Base-by-base conservation (phyloP, 1,140 invertebrate species). In the Micrasema longulum region DNA sequence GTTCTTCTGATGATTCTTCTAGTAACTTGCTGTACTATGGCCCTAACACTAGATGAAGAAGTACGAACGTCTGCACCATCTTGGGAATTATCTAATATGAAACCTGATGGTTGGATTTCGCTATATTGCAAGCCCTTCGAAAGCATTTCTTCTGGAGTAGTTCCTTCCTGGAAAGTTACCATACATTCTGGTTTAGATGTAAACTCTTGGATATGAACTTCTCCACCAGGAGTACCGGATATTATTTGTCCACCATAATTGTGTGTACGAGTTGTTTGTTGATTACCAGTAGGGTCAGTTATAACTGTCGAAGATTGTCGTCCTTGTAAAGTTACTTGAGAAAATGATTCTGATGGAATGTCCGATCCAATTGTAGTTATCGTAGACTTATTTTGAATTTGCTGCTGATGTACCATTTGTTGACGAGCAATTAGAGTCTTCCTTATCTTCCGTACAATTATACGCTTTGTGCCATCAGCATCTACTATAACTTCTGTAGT, bases 1-100 rank as follows among this genome's bases (percentile, higher is more conserved):
- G 88, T 92, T 79, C 89, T 93, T 74, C 91, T 88, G 48, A 93
- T 91, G 26, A 93, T 88, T 81, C 89, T 88, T 75, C 90, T 89
- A 0, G 90, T 93, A 4, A 94, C 91, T 84, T 94, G 91, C 76
- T 94, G 91, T 6, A 93, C 91, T 7, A 93, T 89, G 14, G 92
- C 90, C 23, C 89, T 88, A 0, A 94, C 88, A 75, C 87, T 91
- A 9, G 91, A 90, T n/a, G 80, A 84, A 35, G 81, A 86, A 57
- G 83, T 87, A 70, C 81, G 74, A 71, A 84, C 78, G 78, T 84
- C 75, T 66, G 81, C 68, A 76, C 77, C 66, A 12, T 78, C 64
- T 41, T 77, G 71, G 20, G 52, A 52, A 23, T 72, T 35, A 35
- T 72, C 50, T 52, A 77, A 74, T 16, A 73, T 79, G 75, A 79